phyloP scores from a whole-genome alignment of 2,888 invertebrate species.

The Erpobdella octoculata region DNA sequence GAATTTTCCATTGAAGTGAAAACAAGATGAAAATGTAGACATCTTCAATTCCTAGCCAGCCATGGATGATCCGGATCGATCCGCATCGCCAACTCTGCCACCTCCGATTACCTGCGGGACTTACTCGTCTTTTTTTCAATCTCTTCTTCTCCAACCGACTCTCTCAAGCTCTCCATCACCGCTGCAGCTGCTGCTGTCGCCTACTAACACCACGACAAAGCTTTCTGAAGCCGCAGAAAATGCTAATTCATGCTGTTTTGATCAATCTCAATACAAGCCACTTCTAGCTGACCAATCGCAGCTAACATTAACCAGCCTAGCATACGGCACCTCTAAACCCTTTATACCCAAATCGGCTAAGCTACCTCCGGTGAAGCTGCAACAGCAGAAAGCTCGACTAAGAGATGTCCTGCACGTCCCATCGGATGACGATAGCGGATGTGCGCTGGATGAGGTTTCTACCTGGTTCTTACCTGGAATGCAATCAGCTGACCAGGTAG shows the following conservation, averaged over 20 bases:
- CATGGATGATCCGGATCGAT: background rate
- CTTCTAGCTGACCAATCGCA: background rate
- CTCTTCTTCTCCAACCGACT: background rate
- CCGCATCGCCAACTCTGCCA: background rate
- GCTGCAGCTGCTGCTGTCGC: too few relatives aligned
- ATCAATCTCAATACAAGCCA: background rate
- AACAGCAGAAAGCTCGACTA: background rate
- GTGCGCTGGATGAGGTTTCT: background rate
- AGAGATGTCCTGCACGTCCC: constrained; percentile 1
- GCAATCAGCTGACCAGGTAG: too few relatives aligned
- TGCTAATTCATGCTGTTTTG: background rate
- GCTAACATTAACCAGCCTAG: background rate
- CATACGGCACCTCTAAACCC: background rate
- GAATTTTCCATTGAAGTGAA: too few relatives aligned
- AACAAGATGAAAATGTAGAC: too few relatives aligned
- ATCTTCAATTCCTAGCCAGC: too few relatives aligned
- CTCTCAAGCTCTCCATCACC: too few relatives aligned
- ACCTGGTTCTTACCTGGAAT: too few relatives aligned
- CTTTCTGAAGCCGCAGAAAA: background rate
- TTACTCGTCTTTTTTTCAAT: background rate
- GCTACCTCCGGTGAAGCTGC: background rate
- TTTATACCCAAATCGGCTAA: too few relatives aligned
- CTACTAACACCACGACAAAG: background rate
- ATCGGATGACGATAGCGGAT: background rate
- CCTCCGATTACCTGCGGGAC: background rate